Evolutionary conservation across 2,113 vertebrate species (phyloP), one percentile per base, ranked within the genome.

Genomic region (Xyliphius kryptos): DNA sequence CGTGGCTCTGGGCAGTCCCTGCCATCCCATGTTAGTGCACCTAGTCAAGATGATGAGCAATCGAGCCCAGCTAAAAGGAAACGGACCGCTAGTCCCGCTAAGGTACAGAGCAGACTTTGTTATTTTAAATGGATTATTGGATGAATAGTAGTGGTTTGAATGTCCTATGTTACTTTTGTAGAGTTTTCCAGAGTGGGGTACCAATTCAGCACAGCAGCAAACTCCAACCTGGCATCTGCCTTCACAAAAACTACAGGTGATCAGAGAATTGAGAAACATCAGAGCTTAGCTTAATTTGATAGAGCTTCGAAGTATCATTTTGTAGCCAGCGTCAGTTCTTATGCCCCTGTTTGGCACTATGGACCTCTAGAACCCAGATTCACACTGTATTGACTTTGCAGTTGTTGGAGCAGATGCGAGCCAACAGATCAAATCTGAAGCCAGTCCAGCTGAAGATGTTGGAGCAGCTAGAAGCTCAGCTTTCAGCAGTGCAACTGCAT

Each of bases 41-140:
- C 86, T 90, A 89, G 56, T 79, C 93, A 94, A 87, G 85, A 88
- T 75, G 93, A 95, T 83, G 86, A 88, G 73, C 91, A 91, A 86
- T 91, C 89, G 83, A 97, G 92, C 87, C 93, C 92, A 76, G 93
- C 91, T 86, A 98, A 97, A 89, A 94, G 85, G 88, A 95, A 95
- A 88, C 92, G 94, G 87, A 94, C 91, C 73, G 91, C 90, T 86
- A 97, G 92, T 88, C 94, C 94, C 78, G 87, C 85, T 61, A 93
- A 98, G 95, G 95, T 98, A 91, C 77, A 8, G 46, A 9, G 15
- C 14, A 11, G 32, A 1, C 37, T 20, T 40, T 32, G 26, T 1
- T 32, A 32, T 32, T 32, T 3, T 32, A 32, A 5, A 6, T 26
- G 26, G 26, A 32, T 32, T 32, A 32, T 32, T 32, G 7, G 26